Conservation (phyloP, 2,888 invertebrate genomes). For the Holacanthella duospinosa region DNA sequence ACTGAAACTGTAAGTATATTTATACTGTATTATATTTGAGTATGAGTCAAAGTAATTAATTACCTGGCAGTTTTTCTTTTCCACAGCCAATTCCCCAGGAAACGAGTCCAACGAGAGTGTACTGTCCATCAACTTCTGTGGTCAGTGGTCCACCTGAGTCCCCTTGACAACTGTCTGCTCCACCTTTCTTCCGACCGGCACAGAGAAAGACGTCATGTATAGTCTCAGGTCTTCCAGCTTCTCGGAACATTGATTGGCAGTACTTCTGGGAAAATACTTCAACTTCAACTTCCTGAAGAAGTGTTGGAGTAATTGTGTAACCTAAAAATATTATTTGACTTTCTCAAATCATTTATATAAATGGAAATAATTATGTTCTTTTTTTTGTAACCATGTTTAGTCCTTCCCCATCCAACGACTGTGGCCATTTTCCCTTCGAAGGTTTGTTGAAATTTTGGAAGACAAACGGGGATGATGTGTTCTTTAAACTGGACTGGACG, state of each 20-base stretch:
- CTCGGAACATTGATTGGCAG: constrained; percentile 85
- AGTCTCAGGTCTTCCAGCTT: constrained; percentile 78
- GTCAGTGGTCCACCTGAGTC: constrained; percentile 81
- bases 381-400: constrained; percentile 62
- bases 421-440: constrained; percentile 78
- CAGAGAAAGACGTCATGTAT: constrained; percentile 87
- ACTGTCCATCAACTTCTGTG: constrained; percentile 68
- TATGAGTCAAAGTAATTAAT: too few relatives aligned
- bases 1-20: not conserved
- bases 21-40: not conserved
- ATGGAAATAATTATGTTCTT: constrained; percentile 6
- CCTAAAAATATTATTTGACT: constrained; percentile 38
- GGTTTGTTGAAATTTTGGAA: constrained; percentile 65
- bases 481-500: constrained; percentile 71
- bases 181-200: constrained; percentile 83
- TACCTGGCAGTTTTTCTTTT: constrained; percentile 64
- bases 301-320: constrained; percentile 63
- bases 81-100: constrained; percentile 51
- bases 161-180: constrained; percentile 51
- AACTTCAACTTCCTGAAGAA: constrained; percentile 52
- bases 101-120: constrained; percentile 75
- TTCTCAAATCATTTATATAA: not conserved
- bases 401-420: constrained; percentile 86
- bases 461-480: constrained; percentile 83
- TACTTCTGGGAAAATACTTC: constrained; percentile 73